phyloP scores from a whole-genome alignment of 1,140 invertebrate species.

The Atopsyche davidsoni region DNA sequence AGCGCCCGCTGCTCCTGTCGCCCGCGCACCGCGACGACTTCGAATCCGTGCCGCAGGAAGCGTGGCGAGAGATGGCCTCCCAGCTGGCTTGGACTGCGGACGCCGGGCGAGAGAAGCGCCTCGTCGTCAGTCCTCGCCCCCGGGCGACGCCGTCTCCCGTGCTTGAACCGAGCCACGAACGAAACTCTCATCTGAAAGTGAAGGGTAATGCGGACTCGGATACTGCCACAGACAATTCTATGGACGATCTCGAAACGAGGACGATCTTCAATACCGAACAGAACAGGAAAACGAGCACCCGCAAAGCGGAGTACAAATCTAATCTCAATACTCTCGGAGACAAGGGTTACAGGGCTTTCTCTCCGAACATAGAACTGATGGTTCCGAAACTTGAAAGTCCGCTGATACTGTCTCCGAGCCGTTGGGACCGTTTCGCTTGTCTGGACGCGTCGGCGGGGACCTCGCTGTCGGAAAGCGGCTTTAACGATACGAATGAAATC shows the following conservation, averaged over 20 bases:
- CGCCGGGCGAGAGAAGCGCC: too few relatives aligned
- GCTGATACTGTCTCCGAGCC: constrained; percentile 38
- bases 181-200: neutral
- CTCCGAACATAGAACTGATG: constrained; percentile 33
- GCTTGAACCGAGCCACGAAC: neutral
- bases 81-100: too few relatives aligned
- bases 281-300: too few relatives aligned
- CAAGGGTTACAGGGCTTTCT: constrained; percentile 38
- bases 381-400: constrained; percentile 37
- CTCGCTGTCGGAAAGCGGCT: too few relatives aligned
- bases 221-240: too few relatives aligned
- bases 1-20: constrained; percentile 38
- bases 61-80: constrained; percentile 17
- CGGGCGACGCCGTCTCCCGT: neutral
- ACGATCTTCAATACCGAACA: too few relatives aligned
- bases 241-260: too few relatives aligned
- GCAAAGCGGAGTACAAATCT: too few relatives aligned
- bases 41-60: constrained; percentile 19
- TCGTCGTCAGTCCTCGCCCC: neutral
- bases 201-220: too few relatives aligned
- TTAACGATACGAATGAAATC: too few relatives aligned
- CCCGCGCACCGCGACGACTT: constrained; percentile 35
- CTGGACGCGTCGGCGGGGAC: too few relatives aligned
- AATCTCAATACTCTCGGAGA: too few relatives aligned
- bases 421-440: constrained; percentile 34